These are phyloP conservation scores for Platyrinchus mystaceus DNA, from an alignment of 2,797 vertebrate genomes.

Conservation along the genomic window DNA sequence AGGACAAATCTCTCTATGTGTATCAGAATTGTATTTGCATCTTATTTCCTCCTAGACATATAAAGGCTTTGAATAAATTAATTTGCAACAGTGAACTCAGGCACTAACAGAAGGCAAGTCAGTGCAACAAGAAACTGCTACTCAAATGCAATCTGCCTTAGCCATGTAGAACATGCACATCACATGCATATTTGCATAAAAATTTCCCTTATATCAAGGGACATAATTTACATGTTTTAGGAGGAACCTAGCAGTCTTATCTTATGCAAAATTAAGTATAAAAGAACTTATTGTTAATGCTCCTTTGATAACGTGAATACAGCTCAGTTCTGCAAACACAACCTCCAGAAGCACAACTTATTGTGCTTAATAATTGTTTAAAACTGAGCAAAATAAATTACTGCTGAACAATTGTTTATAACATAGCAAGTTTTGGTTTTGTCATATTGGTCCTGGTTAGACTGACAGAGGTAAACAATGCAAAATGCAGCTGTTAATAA, in stretches of 20 bases:
- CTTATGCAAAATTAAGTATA: neutral
- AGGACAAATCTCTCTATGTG: neutral
- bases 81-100: neutral
- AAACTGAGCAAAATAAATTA: neutral
- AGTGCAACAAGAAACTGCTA: neutral
- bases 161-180: fast-evolving
- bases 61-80: neutral
- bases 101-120: neutral
- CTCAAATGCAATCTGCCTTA: neutral
- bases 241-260: neutral
- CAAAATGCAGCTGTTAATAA: neutral
- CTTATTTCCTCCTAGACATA: neutral
- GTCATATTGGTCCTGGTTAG: neutral
- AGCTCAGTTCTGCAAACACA: neutral
- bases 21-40: neutral
- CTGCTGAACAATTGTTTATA: neutral
- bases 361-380: neutral
- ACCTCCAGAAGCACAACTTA: neutral
- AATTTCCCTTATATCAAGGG: neutral
- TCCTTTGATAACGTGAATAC: neutral
- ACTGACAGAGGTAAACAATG: neutral
- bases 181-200: neutral
- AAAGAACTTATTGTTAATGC: neutral
- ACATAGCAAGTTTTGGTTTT: neutral
- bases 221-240: neutral